Percentiles rank a stretch among this genome's conserved stretches.
These are phyloP conservation scores for Ophioninae sp. DNA, from an alignment of 2,888 invertebrate genomes.

Conservation along the genomic window DNA sequence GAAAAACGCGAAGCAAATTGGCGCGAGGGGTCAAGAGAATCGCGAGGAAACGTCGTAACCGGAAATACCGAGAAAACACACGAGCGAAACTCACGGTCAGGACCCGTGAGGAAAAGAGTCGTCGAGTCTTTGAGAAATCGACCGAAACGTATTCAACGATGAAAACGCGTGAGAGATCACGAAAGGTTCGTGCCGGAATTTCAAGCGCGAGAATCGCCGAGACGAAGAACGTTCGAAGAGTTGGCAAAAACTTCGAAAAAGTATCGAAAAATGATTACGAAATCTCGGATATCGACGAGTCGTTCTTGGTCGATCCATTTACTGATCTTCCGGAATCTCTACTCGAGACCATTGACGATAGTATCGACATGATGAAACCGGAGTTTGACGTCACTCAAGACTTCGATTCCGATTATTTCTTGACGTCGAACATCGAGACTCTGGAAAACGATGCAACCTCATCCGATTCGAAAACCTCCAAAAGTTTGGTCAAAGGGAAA, in stretches of 20 bases:
- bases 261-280: slow-evolving; percentile 24
- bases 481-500: neutral
- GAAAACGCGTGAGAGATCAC: neutral
- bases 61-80: neutral
- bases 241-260: neutral
- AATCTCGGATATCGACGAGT: slow-evolving; percentile 51
- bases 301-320: slow-evolving; percentile 51
- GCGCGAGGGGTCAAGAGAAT: neutral
- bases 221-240: neutral
- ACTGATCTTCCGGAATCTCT: slow-evolving; percentile 51
- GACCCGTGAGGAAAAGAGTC: neutral
- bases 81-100: neutral
- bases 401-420: slow-evolving; percentile 9
- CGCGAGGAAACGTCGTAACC: neutral
- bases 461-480: neutral
- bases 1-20: neutral
- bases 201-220: neutral
- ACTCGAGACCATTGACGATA: slow-evolving; percentile 15
- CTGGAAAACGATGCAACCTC: neutral
- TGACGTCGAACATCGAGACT: slow-evolving; percentile 12
- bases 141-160: neutral
- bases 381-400: slow-evolving; percentile 31
- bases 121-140: neutral
- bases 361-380: neutral
- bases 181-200: no score